Evolutionary conservation across 2,113 vertebrate species (phyloP).

Genomic region (Rafetus swinhoei): DNA sequence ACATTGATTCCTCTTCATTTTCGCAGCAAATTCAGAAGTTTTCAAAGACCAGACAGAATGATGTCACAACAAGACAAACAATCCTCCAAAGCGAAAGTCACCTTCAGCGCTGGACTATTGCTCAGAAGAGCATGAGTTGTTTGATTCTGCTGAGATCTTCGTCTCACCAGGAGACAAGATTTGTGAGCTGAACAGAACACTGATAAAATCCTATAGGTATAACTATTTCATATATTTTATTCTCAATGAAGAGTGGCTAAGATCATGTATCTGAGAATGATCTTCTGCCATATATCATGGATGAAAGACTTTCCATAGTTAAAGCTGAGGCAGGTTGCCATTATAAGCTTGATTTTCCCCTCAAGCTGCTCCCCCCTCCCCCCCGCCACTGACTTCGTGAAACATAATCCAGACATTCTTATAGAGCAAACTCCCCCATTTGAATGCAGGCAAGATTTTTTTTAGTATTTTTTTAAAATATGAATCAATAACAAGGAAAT

Average conservation of each 20-base stretch:
- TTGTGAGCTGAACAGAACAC: not conserved
- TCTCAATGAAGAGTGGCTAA: not conserved
- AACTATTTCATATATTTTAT: not conserved
- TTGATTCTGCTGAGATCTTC: not conserved
- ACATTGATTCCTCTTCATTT: constrained; percentile 33
- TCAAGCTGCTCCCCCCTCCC: not conserved
- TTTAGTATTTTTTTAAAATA: constrained; percentile 17
- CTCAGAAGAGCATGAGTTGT: not conserved
- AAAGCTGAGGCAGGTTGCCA: not conserved
- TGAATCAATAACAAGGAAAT: constrained; percentile 8
- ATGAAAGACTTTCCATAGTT: not conserved
- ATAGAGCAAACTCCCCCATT: not conserved
- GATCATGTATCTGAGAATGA: not conserved
- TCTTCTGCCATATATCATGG: not conserved
- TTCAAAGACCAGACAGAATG: constrained; percentile 9
- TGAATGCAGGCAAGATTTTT: not conserved
- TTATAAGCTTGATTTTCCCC: not conserved
- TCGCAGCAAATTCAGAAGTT: constrained; percentile 7
- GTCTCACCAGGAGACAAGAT: not conserved
- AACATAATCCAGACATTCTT: not conserved
- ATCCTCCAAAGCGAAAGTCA: constrained; percentile 2
- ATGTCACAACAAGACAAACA: constrained; percentile 32
- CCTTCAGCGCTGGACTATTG: not conserved
- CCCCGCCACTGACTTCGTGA: not conserved
- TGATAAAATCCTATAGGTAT: not conserved